These are phyloP conservation scores for Leucophora obtusa DNA, from an alignment of 2,888 invertebrate species.

Conservation along the genomic window DNA sequence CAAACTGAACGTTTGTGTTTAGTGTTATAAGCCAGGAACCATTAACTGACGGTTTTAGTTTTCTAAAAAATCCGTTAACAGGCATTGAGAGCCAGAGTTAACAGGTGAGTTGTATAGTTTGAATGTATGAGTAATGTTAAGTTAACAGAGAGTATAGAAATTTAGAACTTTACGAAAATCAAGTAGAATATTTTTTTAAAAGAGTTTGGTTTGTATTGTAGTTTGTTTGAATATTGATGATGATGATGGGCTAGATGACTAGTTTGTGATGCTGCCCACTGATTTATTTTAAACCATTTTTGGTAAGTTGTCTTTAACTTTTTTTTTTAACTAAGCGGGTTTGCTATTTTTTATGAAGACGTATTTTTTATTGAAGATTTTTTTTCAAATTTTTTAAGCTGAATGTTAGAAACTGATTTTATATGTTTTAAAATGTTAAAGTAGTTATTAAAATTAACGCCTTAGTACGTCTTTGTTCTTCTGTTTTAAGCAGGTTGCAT, in stretches of 20 bases:
- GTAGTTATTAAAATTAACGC: constrained; percentile 53
- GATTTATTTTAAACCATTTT: constrained; percentile 53
- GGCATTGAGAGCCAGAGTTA: constrained; percentile 45
- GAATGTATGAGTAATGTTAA: constrained; percentile 36
- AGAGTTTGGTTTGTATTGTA: not conserved
- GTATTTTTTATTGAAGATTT: constrained; percentile 19
- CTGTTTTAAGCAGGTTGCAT: constrained; percentile 53
- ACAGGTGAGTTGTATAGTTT: constrained; percentile 26
- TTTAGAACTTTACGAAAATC: constrained; percentile 2
- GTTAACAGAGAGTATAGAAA: constrained; percentile 48
- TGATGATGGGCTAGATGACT: constrained; percentile 41
- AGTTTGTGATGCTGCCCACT: constrained; percentile 54
- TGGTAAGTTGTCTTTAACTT: constrained; percentile 54
- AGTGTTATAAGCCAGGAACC: constrained; percentile 45
- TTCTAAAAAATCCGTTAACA: constrained; percentile 39
- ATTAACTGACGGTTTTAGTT: constrained; percentile 27
- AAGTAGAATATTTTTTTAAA: not conserved
- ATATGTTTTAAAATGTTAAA: not conserved
- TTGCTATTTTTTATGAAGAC: constrained; percentile 39
- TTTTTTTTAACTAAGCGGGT: constrained; percentile 21
- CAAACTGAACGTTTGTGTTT: constrained; percentile 55
- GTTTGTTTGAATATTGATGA: constrained; percentile 4
- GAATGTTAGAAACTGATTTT: constrained; percentile 15
- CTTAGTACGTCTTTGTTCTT: constrained; percentile 3
- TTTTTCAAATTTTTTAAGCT: not conserved